A percentile compares a stretch with the other conserved stretches of the same genome.
Conservation (phyloP, 37 sponge, comb jelly and placozoan species). For the Ianthella basta region DNA sequence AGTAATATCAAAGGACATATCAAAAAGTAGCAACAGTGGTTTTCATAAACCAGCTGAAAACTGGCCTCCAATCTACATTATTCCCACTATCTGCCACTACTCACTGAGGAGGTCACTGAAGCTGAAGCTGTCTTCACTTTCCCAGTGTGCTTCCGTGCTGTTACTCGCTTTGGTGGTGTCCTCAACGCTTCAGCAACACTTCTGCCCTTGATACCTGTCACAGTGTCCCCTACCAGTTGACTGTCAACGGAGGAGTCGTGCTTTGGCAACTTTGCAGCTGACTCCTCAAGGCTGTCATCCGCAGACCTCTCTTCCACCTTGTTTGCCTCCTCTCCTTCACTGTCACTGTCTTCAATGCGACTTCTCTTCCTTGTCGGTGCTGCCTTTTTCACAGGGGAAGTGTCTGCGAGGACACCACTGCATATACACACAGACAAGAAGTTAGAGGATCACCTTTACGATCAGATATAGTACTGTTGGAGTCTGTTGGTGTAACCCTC, state of each 20-base stretch:
- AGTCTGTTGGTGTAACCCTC: too few relatives aligned
- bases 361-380: slow-evolving; percentile 19
- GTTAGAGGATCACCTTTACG: too few relatives aligned
- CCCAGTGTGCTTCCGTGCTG: slow-evolving; percentile 60
- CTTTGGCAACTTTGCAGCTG: neutral
- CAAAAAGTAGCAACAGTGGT: too few relatives aligned
- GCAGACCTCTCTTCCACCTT: neutral
- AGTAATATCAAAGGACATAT: neutral
- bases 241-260: neutral
- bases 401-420: neutral
- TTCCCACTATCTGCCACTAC: slow-evolving; percentile 2
- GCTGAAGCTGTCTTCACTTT: neutral
- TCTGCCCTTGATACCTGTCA: neutral
- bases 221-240: neutral
- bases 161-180: slow-evolving; percentile 62
- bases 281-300: too few relatives aligned
- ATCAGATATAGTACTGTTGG: too few relatives aligned
- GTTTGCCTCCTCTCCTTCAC: neutral
- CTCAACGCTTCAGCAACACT: neutral
- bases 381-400: neutral
- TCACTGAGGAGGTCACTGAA: too few relatives aligned
- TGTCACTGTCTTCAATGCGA: slow-evolving; percentile 35
- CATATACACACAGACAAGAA: too few relatives aligned
- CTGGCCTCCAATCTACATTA: too few relatives aligned
- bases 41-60: too few relatives aligned